Base-by-base conservation (phyloP, 2,888 invertebrate species). In the Pandemis cinnamomeana region DNA sequence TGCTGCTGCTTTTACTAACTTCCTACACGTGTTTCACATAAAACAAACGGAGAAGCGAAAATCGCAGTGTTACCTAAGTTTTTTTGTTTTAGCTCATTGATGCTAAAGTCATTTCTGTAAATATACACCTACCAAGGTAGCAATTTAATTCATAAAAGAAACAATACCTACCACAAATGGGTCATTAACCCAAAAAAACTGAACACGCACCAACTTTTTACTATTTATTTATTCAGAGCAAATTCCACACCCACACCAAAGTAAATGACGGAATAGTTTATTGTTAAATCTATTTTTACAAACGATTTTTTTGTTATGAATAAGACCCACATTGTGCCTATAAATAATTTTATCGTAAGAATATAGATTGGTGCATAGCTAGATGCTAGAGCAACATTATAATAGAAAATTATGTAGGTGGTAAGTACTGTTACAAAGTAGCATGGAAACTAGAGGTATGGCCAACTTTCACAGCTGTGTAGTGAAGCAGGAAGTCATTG, bases 1-100 rank as follows among this genome's bases (percentile, higher is more conserved):
- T 15, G 15, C 44, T 55, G 6, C 48, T 42, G 46, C 10, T 11
- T 7, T 27, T 61, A 10, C 13, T 60, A 44, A 48, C 48, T 64
- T 64, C 48, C 27, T 53, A 41, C 67, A 68, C 58, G 67, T 58
- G 67, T 68, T 58, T 68, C 58, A 48, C 67, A 68, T 68, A 68
- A 68, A 67, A 41, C 42, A 46, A 64, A 8, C 53, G 7, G 51
- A 36, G 51, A 48, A 27, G 42, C 53, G 41, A n/a, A 36, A 51
- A 58, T 27, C 58, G 27, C 48, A n/a, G n/a, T 11, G 41, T 2
- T 55, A 55, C 10, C 10, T 44, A 44, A 8, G 44, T 11, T 48
- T 48, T 48, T 48, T 48, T 48, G 0, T 4, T 36, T 36, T 36
- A 36, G 27, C 2, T 36, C 2, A 36, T 36, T 36, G 27, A 4